Base-by-base conservation (phyloP, 2,888 invertebrate species). In the Stenchaetothrips biformis region DNA sequence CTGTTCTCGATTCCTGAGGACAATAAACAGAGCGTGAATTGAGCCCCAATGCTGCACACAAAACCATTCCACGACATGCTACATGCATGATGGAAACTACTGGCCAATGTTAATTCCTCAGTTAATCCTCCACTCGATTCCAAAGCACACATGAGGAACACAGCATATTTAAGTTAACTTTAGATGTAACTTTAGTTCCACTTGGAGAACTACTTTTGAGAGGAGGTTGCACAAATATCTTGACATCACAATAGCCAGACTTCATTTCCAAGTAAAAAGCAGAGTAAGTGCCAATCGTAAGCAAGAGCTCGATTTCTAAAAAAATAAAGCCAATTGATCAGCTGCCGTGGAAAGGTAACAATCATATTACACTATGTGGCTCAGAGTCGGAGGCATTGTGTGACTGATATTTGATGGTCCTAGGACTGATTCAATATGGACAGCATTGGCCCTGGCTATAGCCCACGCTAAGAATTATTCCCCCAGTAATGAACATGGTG, bases 1-100 rank as follows among this genome's bases (percentile, higher is more conserved):
- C 67, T 67, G 67, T 67, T 67, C 67, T 67, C 67, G n/a, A 67
- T 67, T 67, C 67, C 67, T 67, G 67, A 67, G 67, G 67, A 67
- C 67, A 67, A 67, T 67, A 67, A 67, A 67, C 67, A 67, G 67
- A 67, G 67, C 67, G 67, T 67, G 67, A 67, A 67, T 67, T 67
- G 67, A 67, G 67, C 67, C 67, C 67, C 67, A 67, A 67, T 67
- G 67, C 67, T 67, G 67, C 67, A 67, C 21, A 67, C 9, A 67
- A 18, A 67, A 67, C 67, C 67, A 67, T 21, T 67, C 67, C 67
- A 67, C 67, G 67, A 67, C 67, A 21, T n/a, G 67, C 67, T 67
- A 67, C 67, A 67, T 21, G 67, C 67, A 67, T 67, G 67, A 21
- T 67, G 67, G 67, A 67, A 21, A 67, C n/a, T 53, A 53, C 67